Evolutionary conservation across 2,113 vertebrate species (phyloP).

Genomic region (human (Homo sapiens)): DNA sequence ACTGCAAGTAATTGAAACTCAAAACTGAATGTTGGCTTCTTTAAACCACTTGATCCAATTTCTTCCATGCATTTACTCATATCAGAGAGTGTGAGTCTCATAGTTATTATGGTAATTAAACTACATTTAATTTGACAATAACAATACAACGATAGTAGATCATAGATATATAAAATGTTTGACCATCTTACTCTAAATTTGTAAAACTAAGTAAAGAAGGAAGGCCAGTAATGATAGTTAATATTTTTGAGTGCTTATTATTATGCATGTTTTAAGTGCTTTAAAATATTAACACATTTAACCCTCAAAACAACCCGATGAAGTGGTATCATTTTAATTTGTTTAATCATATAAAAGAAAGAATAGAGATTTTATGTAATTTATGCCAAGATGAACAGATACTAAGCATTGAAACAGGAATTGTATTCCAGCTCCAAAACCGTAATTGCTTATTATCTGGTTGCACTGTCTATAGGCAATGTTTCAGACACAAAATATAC

Average conservation of each 20-base stretch:
- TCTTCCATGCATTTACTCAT: neutral
- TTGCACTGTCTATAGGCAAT: neutral
- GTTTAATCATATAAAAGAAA: neutral
- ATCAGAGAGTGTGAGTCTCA: neutral
- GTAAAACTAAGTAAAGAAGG: neutral
- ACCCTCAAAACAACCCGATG: neutral
- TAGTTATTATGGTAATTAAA: neutral
- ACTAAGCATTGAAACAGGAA: neutral
- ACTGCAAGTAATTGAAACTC: neutral
- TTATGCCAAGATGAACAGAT: neutral
- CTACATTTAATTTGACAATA: neutral
- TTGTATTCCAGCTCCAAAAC: neutral
- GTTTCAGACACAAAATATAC: neutral
- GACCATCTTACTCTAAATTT: neutral
- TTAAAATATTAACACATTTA: neutral
- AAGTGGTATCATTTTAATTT: neutral
- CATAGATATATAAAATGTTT: neutral
- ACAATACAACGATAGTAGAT: neutral
- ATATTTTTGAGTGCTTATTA: neutral
- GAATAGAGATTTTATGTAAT: neutral
- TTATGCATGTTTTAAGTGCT: neutral
- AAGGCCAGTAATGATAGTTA: neutral
- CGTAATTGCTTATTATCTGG: neutral
- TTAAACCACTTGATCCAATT: neutral
- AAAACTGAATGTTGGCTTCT: neutral